Conservation (phyloP, 2,797 vertebrate genomes). For the Pogoniulus pusillus region DNA sequence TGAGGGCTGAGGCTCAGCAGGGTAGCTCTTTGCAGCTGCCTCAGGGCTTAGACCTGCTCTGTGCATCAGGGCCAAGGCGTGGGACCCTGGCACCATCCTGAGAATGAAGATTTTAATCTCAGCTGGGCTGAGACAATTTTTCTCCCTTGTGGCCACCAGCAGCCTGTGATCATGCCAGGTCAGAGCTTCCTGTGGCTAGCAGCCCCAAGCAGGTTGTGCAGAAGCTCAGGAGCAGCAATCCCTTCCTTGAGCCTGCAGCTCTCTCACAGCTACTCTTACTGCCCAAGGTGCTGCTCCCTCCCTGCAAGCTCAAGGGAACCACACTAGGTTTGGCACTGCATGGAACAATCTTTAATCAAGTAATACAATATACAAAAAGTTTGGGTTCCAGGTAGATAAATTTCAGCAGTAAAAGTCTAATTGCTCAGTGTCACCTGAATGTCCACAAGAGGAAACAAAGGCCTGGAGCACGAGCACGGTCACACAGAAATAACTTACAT, state of each 20-base stretch:
- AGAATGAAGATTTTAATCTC: neutral
- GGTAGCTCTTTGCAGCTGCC: neutral
- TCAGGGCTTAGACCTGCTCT: neutral
- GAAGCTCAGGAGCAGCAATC: neutral
- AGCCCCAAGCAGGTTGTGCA: neutral
- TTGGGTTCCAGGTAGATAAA: neutral
- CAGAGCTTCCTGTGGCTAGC: neutral
- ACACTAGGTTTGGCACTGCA: neutral
- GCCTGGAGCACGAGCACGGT: neutral
- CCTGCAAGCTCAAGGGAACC: neutral
- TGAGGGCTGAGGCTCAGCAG: accelerated
- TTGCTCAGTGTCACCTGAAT: neutral
- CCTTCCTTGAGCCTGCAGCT: neutral
- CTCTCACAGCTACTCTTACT: neutral
- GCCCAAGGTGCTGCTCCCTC: neutral
- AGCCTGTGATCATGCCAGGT: neutral
- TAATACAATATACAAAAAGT: conserved; percentile 44
- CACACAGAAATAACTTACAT: neutral
- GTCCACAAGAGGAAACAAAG: neutral
- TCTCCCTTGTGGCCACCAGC: neutral
- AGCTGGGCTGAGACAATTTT: neutral
- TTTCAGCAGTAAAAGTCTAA: conserved; percentile 31
- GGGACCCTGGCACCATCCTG: neutral
- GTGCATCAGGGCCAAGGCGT: accelerated
- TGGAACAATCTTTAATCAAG: conserved; percentile 42